These are phyloP conservation scores for Thysanoteuthis rhombus DNA, from an alignment of 2,888 invertebrate genomes.

Conservation along the genomic window DNA sequence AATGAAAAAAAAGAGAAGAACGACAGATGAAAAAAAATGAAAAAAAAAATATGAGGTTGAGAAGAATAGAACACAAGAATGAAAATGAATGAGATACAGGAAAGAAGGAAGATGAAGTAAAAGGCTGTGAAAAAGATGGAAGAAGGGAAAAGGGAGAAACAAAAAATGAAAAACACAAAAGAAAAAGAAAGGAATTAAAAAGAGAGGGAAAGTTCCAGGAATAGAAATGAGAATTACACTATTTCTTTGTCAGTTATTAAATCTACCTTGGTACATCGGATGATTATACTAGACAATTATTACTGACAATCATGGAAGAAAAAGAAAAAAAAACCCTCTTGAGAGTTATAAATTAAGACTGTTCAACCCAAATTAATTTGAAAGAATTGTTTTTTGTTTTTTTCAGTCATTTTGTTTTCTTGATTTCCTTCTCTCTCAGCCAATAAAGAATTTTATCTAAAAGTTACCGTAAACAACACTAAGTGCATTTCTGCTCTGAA, in stretches of 20 bases:
- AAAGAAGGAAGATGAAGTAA: neutral
- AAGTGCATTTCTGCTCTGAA: neutral
- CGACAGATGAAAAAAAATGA: neutral
- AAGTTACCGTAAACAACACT: neutral
- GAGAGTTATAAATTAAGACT: neutral
- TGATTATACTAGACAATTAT: neutral
- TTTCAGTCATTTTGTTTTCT: neutral
- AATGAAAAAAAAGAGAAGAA: neutral
- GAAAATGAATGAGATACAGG: neutral
- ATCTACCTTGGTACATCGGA: neutral
- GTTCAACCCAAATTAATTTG: slow-evolving; percentile 12
- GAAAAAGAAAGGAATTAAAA: neutral
- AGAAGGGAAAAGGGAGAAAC: neutral
- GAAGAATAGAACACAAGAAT: neutral
- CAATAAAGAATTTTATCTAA: neutral
- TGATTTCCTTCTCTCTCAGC: neutral
- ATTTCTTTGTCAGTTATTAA: neutral
- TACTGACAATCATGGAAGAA: neutral
- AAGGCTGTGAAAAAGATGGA: neutral
- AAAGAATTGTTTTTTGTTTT: neutral
- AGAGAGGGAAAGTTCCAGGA: neutral
- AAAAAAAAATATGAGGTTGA: neutral
- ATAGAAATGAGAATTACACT: no score
- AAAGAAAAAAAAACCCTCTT: neutral
- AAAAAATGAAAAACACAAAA: neutral